These are phyloP conservation scores for Dryomyza anilis DNA, from an alignment of 2,888 invertebrate genomes.

Conservation along the genomic window DNA sequence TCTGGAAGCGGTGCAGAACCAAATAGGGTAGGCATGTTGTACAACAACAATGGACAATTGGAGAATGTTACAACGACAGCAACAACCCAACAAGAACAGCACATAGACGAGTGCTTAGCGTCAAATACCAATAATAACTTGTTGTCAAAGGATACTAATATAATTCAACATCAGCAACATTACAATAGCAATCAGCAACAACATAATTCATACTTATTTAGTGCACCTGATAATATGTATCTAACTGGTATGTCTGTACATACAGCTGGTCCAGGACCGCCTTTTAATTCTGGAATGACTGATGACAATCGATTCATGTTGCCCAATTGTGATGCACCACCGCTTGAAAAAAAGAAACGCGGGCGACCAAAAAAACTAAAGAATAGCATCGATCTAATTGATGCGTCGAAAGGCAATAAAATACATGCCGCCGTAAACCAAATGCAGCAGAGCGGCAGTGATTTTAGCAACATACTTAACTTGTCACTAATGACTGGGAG, in stretches of 20 bases:
- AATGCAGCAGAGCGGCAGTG: constrained; percentile 65
- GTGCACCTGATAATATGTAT: no score
- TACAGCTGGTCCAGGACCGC: constrained; percentile 23
- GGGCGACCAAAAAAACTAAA: constrained; percentile 81
- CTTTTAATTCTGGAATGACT: not conserved
- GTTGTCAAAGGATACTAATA: not conserved
- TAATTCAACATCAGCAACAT: constrained; percentile 1
- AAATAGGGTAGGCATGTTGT: not conserved
- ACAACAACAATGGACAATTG: not conserved
- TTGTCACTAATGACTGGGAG: constrained; percentile 53
- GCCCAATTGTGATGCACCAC: constrained; percentile 31
- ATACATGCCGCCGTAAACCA: constrained; percentile 33
- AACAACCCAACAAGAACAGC: not conserved
- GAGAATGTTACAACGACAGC: not conserved
- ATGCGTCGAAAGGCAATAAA: constrained; percentile 66
- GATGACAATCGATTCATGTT: constrained; percentile 16
- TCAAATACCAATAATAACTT: not conserved
- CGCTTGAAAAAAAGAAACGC: constrained; percentile 83
- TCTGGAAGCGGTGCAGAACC: not conserved
- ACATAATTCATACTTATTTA: not conserved
- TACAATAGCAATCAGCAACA: constrained; percentile 6
- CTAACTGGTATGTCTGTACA: not conserved
- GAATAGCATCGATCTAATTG: constrained; percentile 53
- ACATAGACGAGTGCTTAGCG: no score
- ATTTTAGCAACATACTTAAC: constrained; percentile 51